Evolutionary conservation across 2,888 invertebrate genomes (phyloP).

Genomic region (Philaethria dido): DNA sequence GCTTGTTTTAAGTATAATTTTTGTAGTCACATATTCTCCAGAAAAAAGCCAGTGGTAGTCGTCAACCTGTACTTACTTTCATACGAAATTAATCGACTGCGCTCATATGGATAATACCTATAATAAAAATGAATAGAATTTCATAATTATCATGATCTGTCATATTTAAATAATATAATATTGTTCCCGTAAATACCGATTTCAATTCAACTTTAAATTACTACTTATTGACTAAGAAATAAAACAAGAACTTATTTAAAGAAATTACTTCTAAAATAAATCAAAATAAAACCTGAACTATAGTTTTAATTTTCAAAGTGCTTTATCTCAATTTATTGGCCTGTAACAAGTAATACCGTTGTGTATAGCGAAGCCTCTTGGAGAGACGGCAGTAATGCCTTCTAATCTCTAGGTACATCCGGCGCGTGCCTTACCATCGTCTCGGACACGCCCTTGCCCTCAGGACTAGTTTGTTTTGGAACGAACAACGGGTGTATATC

Average conservation of each 20-base stretch:
- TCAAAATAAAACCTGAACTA: slow-evolving; percentile 3
- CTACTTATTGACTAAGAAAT: neutral
- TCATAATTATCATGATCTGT: too few species aligned
- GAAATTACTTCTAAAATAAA: neutral
- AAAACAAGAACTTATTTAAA: neutral
- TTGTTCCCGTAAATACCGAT: too few species aligned
- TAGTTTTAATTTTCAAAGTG: slow-evolving; percentile 26
- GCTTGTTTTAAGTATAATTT: too few species aligned
- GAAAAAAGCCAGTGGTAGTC: too few species aligned
- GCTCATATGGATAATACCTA: too few species aligned
- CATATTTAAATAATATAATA: too few species aligned
- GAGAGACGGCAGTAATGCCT: slow-evolving; percentile 40
- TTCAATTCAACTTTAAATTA: too few species aligned
- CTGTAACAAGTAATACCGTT: slow-evolving; percentile 41
- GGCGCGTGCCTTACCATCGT: slow-evolving; percentile 71
- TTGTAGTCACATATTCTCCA: too few species aligned
- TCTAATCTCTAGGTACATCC: slow-evolving; percentile 45
- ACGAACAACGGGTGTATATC: slow-evolving; percentile 50
- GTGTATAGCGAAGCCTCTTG: slow-evolving; percentile 28
- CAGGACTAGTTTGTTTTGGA: slow-evolving; percentile 72
- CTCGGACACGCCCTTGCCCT: slow-evolving; percentile 61
- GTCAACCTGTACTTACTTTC: too few species aligned
- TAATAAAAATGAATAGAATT: too few species aligned
- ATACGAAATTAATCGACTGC: too few species aligned
- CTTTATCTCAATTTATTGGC: slow-evolving; percentile 33